Base-by-base conservation (phyloP, 2,888 invertebrate species). In the Volucella inanis region DNA sequence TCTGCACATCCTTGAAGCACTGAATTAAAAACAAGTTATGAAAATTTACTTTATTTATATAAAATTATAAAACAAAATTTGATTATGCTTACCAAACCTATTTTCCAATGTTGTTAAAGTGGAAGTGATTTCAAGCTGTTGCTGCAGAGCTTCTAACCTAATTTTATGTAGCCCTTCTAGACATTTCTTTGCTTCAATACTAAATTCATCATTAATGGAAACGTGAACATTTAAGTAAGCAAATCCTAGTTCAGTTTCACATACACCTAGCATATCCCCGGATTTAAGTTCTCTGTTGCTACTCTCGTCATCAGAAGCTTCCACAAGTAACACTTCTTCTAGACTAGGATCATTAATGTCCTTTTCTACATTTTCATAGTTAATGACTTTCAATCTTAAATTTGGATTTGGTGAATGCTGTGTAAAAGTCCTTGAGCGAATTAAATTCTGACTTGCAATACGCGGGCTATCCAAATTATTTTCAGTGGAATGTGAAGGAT, bases 281-380 rank as follows among this genome's bases (percentile, higher is more conserved):
- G 78, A 87, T 8, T 83, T 71, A 1, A 77, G 11, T 39, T 75
- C 79, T 12, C 80, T 75, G 11, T 87, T 84, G 18, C 55, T 78
- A 41, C 52, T 65, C 8, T 61, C 77, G 8, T 82, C 88, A 47
- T 87, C 87, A 9, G 87, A 87, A 1, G 79, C 88, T 47, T 89
- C 89, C 4, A 89, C 72, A n/a, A 96, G 91, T 0, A 96, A 95
- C 88, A 96, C 95, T 90, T 97, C 96, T 89, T 97, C 96, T 87
- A 97, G 92, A 89, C 96, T 96, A 22, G 94, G 93, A 88, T 94
- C 94, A 0, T 93, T 47, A 3, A 70, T 43, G 9, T 91, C 93
- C 87, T 93, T 93, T 88, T 93, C 94, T 88, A 93, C 93, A 88
- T 93, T 93, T 87, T 94, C 93, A 75, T 77, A 62, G 1, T 88